Evolutionary conservation across 2,797 vertebrate species (phyloP).

Genomic region (Cynopterus sphinx): DNA sequence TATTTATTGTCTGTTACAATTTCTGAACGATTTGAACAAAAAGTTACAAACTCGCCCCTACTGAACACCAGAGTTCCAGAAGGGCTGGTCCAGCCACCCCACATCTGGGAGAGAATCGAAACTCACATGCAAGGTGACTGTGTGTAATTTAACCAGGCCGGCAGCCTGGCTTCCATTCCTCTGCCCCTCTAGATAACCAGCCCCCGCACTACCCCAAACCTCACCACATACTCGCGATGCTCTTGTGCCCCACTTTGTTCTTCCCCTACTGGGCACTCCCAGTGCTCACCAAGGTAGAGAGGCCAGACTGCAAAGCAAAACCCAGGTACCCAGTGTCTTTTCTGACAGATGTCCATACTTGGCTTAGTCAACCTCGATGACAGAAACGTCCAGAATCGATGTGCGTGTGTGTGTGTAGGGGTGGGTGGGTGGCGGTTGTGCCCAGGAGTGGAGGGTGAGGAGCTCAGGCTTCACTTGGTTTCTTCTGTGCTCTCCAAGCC

Average conservation of each 20-base stretch:
- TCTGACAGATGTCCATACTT: not conserved
- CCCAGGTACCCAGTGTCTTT: not conserved
- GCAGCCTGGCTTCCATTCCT: not conserved
- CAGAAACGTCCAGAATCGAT: not conserved
- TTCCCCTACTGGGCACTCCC: too few species aligned
- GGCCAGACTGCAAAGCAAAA: not conserved
- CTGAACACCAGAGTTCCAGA: not conserved
- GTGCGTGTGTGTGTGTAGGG: too few species aligned
- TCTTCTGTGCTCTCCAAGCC: not conserved
- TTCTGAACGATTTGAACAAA: not conserved
- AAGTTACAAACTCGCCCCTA: not conserved
- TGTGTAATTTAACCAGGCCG: not conserved
- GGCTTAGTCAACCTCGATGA: not conserved
- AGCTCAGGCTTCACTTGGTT: not conserved
- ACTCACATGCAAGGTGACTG: not conserved
- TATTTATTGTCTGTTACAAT: not conserved
- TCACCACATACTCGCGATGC: not conserved
- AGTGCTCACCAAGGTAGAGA: not conserved
- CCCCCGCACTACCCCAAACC: not conserved
- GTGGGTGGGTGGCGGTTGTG: too few species aligned
- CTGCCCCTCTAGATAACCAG: not conserved
- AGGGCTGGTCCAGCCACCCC: not conserved
- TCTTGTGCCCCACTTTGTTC: not conserved
- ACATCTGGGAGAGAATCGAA: not conserved
- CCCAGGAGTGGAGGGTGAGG: not conserved